Conservation (phyloP, 1,140 invertebrate genomes). For the Bombyx mandarina region DNA sequence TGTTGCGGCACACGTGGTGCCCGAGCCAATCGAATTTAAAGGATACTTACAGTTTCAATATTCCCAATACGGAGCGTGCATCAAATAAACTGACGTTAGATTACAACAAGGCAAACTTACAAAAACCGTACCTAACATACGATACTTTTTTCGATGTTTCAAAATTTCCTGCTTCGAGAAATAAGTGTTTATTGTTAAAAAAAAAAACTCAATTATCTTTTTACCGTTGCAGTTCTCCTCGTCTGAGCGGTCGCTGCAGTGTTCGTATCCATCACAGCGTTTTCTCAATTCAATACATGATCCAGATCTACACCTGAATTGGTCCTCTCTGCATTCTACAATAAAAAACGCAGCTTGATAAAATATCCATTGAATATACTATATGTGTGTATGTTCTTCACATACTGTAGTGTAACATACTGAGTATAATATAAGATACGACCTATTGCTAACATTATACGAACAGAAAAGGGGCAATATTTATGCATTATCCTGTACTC, state of each 20-base stretch:
- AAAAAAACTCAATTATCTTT: slow-evolving; percentile 6
- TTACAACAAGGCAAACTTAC: neutral
- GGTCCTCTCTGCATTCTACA: slow-evolving; percentile 40
- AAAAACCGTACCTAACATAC: neutral
- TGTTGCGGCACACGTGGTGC: slow-evolving; percentile 45
- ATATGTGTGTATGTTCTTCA: too few species aligned
- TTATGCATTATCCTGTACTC: too few species aligned
- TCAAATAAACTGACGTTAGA: neutral
- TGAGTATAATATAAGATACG: too few species aligned
- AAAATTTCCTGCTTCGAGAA: neutral
- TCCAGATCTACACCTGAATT: slow-evolving; percentile 43
- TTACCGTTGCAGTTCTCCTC: slow-evolving; percentile 73
- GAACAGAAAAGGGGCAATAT: too few species aligned
- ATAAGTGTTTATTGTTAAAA: neutral
- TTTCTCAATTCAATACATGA: slow-evolving; percentile 78
- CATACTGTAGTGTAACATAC: too few species aligned
- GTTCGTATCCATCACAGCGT: slow-evolving; percentile 79
- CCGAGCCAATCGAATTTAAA: slow-evolving; percentile 41
- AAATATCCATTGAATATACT: too few species aligned
- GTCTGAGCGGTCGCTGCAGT: slow-evolving; percentile 83
- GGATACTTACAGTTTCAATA: slow-evolving; percentile 48
- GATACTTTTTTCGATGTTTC: neutral
- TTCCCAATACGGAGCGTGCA: slow-evolving; percentile 9
- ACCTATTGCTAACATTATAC: too few species aligned
- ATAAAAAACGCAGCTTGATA: neutral